Evolutionary conservation across 2,888 invertebrate species (phyloP).

Genomic region (Pachydiplax longipennis): DNA sequence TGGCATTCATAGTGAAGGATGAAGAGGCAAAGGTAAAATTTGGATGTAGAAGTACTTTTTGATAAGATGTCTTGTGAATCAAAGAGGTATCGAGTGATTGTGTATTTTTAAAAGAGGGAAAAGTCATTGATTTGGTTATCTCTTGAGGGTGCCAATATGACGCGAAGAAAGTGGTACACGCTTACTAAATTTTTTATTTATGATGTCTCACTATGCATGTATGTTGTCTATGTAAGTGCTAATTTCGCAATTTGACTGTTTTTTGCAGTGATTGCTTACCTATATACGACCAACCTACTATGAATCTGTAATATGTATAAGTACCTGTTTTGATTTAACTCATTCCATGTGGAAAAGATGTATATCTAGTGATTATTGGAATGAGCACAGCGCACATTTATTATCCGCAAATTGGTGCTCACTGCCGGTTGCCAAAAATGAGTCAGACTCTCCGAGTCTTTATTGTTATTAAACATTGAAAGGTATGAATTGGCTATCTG

Average conservation of each 20-base stretch:
- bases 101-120: slow-evolving; percentile 17
- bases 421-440: slow-evolving; percentile 30
- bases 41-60: background rate
- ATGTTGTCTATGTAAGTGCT: background rate
- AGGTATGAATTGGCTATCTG: too few relatives aligned
- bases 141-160: background rate
- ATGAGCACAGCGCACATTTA: slow-evolving; percentile 39
- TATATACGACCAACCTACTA: slow-evolving; percentile 23
- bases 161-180: background rate
- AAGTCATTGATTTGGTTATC: background rate
- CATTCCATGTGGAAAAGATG: slow-evolving; percentile 28
- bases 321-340: slow-evolving; percentile 39
- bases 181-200: background rate
- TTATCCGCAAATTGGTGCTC: slow-evolving; percentile 29
- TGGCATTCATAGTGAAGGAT: background rate
- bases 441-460: slow-evolving; percentile 1
- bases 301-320: slow-evolving; percentile 3
- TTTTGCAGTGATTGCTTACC: slow-evolving; percentile 25
- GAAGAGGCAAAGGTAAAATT: background rate
- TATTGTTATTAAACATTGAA: too few relatives aligned
- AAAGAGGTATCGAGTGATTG: background rate
- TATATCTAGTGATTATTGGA: slow-evolving; percentile 37
- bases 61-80: slow-evolving; percentile 7
- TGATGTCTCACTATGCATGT: background rate
- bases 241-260: slow-evolving; percentile 23